Evolutionary conservation across 53 echinoderm and acorn worm species (phyloP), one percentile per base, ranked within the genome.

Genomic region (Antedon mediterranea): DNA sequence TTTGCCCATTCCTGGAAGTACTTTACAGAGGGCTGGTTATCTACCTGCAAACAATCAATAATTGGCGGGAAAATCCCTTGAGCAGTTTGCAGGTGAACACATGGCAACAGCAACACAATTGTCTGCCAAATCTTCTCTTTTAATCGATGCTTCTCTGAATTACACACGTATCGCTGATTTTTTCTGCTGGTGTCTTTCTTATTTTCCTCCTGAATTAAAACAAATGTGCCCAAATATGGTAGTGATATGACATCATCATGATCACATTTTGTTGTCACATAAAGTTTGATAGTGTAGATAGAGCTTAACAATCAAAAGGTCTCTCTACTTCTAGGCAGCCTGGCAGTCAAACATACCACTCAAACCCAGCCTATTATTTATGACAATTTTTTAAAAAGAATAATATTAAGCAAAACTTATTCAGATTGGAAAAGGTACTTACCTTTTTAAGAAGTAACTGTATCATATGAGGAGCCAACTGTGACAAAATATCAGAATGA

Each of bases 111-210:
- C 13, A 88, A 76, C 43, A 97, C 44, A 7, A 82, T 70, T 34
- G 81, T 79, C 81, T 97, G 97, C 92, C 97, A 92, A 0, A 89
- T 37, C 72, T 88, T 83, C 29, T 87, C 77, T 43, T 86, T 97
- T 37, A 82, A 26, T 32, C 92, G 84, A 78, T 97, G 90, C 8
- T 81, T 83, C 34, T 78, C 34, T 3, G 92, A 87, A 82, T 97
- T 97, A 83, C 92, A 86, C 7, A 88, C 70, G 71, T 97, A 92
- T 30, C n/a, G n/a, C n/a, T n/a, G n/a, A n/a, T 86, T 78, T 71
- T 79, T 84, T 71, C 73, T 86, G 30, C 28, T 28, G 28, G 87
- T 2, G 2, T 57, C 57, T 7, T 57, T 57, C 57, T 57, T 57
- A 3, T 57, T 26, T 57, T 57, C 9, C 20, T 18, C 9, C 2